Conservation (phyloP, 1,140 invertebrate species). For the Brachionus rubens region DNA sequence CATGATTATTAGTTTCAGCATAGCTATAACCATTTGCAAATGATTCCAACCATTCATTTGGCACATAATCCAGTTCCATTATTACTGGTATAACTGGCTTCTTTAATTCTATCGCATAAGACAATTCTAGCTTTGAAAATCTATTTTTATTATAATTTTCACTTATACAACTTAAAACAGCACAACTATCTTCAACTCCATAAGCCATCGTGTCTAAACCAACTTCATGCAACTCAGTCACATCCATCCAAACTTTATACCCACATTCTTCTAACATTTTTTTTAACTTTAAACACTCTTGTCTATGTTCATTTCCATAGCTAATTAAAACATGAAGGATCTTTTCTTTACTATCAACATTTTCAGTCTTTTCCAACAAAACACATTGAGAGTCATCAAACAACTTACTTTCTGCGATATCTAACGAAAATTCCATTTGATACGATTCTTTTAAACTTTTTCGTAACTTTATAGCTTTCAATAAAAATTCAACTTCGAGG, state of each 20-base stretch:
- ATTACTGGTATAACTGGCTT: background rate
- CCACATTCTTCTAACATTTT: background rate
- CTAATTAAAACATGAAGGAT: background rate
- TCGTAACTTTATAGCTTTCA: background rate
- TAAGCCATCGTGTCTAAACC: background rate
- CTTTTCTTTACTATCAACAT: background rate
- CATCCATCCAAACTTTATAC: background rate
- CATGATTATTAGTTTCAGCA: background rate
- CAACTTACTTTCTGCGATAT: background rate
- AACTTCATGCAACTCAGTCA: background rate
- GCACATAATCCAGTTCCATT: background rate
- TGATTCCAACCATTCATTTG: background rate
- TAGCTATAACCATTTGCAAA: background rate
- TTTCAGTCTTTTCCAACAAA: background rate
- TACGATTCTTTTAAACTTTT: background rate
- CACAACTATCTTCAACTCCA: background rate
- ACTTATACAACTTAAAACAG: background rate
- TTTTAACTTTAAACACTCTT: background rate
- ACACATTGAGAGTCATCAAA: background rate
- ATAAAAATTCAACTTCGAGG: background rate
- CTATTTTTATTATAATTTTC: background rate
- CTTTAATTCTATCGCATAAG: background rate
- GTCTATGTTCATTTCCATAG: background rate
- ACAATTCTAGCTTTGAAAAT: background rate
- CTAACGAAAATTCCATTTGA: background rate